These are phyloP conservation scores for Odobenus rosmarus DNA, from an alignment of 2,113 vertebrate genomes.

Conservation along the genomic window DNA sequence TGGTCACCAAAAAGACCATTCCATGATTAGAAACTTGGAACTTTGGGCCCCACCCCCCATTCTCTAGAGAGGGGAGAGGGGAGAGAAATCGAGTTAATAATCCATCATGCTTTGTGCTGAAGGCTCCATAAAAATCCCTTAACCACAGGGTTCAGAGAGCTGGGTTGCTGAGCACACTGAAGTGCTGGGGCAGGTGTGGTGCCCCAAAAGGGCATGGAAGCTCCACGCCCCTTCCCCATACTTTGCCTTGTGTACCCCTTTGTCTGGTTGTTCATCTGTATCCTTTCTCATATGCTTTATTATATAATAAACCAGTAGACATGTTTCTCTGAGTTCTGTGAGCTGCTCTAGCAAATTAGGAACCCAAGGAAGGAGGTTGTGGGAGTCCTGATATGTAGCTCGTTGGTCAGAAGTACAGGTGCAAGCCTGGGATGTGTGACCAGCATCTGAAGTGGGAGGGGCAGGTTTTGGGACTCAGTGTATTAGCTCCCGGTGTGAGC, in stretches of 20 bases:
- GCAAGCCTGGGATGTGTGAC: not conserved
- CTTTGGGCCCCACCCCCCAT: not conserved
- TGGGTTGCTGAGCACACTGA: rapidly evolving
- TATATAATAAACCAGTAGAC: not conserved
- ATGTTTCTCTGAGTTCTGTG: not conserved
- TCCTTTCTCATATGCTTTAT: not conserved
- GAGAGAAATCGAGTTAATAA: not conserved
- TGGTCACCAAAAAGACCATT: not conserved
- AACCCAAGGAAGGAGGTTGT: not conserved
- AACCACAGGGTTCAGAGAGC: not conserved
- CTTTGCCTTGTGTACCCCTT: not conserved
- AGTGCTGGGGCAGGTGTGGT: not conserved
- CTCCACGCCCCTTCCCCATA: not conserved
- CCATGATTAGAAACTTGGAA: not conserved
- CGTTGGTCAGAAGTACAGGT: not conserved
- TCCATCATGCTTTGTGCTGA: not conserved
- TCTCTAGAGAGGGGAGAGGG: not conserved
- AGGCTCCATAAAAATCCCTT: not conserved
- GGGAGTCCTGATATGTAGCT: not conserved
- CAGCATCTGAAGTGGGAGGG: not conserved
- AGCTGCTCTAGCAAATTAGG: not conserved
- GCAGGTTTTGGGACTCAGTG: not conserved
- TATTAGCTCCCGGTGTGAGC: not conserved
- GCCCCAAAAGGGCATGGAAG: not conserved
- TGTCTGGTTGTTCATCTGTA: not conserved